phyloP scores from a whole-genome alignment of 2,797 vertebrate species.

The Artibeus jamaicensis region DNA sequence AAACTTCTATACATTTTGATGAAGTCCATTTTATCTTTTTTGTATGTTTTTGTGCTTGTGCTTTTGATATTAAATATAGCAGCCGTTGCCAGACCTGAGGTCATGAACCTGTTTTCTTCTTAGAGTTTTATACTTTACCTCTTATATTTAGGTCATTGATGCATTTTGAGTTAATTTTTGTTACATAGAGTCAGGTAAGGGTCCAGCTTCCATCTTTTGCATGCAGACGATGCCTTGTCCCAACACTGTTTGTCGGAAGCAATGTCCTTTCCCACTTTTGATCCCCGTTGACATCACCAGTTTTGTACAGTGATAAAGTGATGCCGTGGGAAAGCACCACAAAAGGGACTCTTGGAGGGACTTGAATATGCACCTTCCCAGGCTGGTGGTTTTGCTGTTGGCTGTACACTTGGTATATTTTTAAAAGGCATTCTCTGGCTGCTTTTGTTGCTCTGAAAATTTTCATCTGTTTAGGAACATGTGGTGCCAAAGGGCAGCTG shows the following conservation, averaged over 20 bases:
- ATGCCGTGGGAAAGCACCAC: conserved; percentile 40
- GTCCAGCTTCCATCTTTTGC: neutral
- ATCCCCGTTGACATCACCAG: fast-evolving
- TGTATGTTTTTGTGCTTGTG: neutral
- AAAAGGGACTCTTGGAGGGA: conserved; percentile 48
- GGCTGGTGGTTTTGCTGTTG: neutral
- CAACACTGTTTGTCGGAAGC: neutral
- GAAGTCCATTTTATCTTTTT: neutral
- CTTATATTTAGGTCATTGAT: neutral
- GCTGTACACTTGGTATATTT: neutral
- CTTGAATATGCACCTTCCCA: conserved; percentile 13
- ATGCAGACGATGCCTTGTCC: neutral
- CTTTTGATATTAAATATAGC: neutral
- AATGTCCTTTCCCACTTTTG: neutral
- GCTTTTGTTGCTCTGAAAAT: neutral
- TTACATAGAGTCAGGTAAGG: neutral
- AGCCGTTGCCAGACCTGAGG: neutral
- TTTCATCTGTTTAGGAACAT: neutral
- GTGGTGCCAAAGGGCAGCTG: neutral
- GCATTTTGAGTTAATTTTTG: neutral
- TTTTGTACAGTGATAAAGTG: neutral
- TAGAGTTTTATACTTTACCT: neutral
- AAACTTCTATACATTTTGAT: neutral
- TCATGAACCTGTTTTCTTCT: neutral
- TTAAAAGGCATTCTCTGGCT: neutral